phyloP scores from a whole-genome alignment of 2,888 invertebrate genomes.

The Blomia tropicalis region DNA sequence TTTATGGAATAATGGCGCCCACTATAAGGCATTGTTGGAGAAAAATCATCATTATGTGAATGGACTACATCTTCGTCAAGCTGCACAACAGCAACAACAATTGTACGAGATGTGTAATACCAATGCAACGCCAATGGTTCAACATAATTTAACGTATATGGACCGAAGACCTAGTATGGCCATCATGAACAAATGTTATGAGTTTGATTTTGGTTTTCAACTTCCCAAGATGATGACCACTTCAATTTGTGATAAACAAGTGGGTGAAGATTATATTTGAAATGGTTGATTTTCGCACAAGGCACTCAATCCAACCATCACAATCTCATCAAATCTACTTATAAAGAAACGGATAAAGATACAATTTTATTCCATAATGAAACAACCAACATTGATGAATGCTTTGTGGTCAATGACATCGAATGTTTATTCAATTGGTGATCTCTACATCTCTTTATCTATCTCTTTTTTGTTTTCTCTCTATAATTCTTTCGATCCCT shows the following conservation, averaged over 20 bases:
- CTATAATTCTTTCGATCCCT: too few species aligned
- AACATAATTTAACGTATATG: conserved; percentile 4
- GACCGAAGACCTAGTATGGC: neutral
- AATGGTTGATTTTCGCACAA: too few species aligned
- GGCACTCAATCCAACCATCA: too few species aligned
- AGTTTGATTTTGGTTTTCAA: conserved; percentile 1
- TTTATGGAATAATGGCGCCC: neutral
- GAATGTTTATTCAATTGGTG: too few species aligned
- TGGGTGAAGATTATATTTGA: neutral
- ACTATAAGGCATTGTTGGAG: neutral
- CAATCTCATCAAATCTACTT: too few species aligned
- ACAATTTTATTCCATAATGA: too few species aligned
- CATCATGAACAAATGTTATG: conserved; percentile 14
- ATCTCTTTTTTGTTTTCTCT: neutral
- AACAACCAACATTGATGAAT: too few species aligned
- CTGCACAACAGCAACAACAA: neutral
- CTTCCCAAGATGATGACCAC: neutral
- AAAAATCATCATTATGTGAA: conserved; percentile 11
- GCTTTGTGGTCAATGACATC: too few species aligned
- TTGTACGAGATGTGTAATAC: neutral
- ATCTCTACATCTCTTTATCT: too few species aligned
- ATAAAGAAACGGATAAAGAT: too few species aligned
- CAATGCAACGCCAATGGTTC: neutral
- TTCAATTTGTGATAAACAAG: neutral
- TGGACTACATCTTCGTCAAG: neutral